Base-by-base conservation (phyloP, 1,140 invertebrate species). In the Heliconius himera region DNA sequence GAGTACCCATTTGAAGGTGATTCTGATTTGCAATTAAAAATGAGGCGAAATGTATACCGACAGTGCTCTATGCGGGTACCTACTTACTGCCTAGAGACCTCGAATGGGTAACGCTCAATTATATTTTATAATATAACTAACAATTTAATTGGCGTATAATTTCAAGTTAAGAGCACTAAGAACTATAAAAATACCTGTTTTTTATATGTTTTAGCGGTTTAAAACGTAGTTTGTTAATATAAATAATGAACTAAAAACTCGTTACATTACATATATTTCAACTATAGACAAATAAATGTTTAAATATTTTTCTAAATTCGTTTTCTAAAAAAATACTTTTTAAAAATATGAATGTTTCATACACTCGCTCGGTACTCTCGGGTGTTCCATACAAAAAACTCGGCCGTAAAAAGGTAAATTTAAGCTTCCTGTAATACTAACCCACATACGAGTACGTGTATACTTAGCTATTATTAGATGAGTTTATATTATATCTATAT, bases 61-160 rank as follows among this genome's bases (percentile, higher is more conserved):
- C 13, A 46, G 41, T 22, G 8, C 56, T 60, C 56, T 26, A 60
- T 22, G 56, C 56, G 56, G n/a, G 56, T 11, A 22, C 8, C 41
- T 46, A 46, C 41, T 11, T 11, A 11, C 11, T 41, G 0, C 38
- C 11, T 41, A 11, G 41, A 46, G 41, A 13, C 41, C 41, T 46
- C 41, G 41, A 13, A 13, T 11, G 11, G 41, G 41, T 46, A 60
- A 60, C n/a, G 20, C 54, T n/a, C n/a, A 22, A 60, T 60, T 60
- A 8, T 26, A 60, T 60, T 26, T n/a, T 9, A 8, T 46, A 9
- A 22, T 60, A 22, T 26, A 11, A 60, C 1, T 46, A 46, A 46
- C 54, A 11, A 60, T 60, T 60, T 60, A 60, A 60, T 60, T 22
- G 54, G n/a, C 20, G n/a, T 60, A 60, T 60, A 60, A 60, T 60